Percentiles rank a stretch among this genome's conserved stretches.
Conservation (phyloP, 2,113 vertebrate species). For the Notiomystis cincta region DNA sequence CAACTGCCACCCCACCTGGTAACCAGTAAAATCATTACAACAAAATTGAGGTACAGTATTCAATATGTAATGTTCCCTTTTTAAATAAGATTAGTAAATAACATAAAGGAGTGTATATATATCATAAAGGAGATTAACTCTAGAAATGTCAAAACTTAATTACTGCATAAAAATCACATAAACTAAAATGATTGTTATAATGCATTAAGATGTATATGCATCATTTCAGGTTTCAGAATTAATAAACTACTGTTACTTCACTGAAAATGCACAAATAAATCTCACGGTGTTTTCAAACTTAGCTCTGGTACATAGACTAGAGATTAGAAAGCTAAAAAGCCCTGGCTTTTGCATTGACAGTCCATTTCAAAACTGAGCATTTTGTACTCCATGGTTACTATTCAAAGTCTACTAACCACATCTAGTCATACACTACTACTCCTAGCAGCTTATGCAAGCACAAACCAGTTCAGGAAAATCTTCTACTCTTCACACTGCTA, state of each 20-base stretch:
- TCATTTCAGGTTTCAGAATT: slow-evolving; percentile 25
- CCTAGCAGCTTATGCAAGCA: slow-evolving; percentile 14
- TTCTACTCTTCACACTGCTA: slow-evolving; percentile 16
- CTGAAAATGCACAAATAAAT: slow-evolving; percentile 13
- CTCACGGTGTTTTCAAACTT: not conserved
- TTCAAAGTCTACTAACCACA: not conserved
- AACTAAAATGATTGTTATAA: slow-evolving; percentile 56
- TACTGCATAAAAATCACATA: slow-evolving; percentile 49
- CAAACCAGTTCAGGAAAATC: slow-evolving; percentile 28
- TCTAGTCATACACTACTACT: not conserved
- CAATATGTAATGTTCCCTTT: slow-evolving; percentile 79
- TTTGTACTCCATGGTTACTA: slow-evolving; percentile 14
- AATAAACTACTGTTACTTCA: not conserved
- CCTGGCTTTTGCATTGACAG: not conserved
- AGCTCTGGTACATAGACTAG: not conserved
- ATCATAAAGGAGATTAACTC: slow-evolving; percentile 55
- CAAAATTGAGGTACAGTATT: slow-evolving; percentile 82
- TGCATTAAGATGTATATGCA: slow-evolving; percentile 59
- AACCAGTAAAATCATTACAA: slow-evolving; percentile 83
- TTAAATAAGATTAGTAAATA: slow-evolving; percentile 72
- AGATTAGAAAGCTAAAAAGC: not conserved
- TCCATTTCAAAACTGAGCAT: not conserved
- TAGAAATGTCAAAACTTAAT: slow-evolving; percentile 55
- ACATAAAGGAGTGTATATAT: slow-evolving; percentile 66
- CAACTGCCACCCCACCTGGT: slow-evolving; percentile 98